Evolutionary conservation across 2,888 invertebrate species (phyloP), one percentile per base, ranked within the genome.

Genomic region (Lithophane semibrunnea): DNA sequence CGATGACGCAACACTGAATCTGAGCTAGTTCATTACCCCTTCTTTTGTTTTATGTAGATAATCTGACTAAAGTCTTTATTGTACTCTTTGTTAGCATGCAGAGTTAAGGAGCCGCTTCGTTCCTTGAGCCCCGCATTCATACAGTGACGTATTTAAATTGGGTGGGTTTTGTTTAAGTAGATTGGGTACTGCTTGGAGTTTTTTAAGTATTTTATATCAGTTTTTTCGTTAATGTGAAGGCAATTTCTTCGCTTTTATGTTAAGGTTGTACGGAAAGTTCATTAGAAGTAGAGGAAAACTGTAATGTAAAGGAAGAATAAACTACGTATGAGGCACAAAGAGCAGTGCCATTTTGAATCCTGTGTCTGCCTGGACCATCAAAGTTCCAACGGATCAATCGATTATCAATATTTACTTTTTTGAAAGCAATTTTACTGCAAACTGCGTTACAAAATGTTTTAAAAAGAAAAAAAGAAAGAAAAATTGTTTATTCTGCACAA

Each of bases 11-110:
- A 72, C 81, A 79, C 82, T 77, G 74, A 86, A 83, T 85, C 63
- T 78, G 64, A 77, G 79, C 84, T 84, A 85, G 83, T 89, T 89
- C 86, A 87, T 88, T 86, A 84, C 79, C 79, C 72, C 74, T 56
- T 60, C 85, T 84, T 89, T 90, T 90, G 90, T 90, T 85, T 85
- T 77, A 86, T 88, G 76, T 71, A 87, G 87, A 87, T 87, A 85
- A 87, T 88, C 83, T 83, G 67, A 64, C 74, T 85, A 75, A 79
- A 84, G 83, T 79, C 87, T 81, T 85, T 83, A 85, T 82, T 77
- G 73, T 85, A 75, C 78, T 85, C 87, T 83, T 86, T 88, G 88
- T 87, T 83, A 73, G 66, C 75, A 78, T 78, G 73, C 83, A 76
- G 69, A 87, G 74, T 80, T 77, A 87, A 83, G 87, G 73, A 85